Percentiles rank a stretch among this genome's conserved stretches.
Conservation (phyloP, 2,888 invertebrate species). For the Epinotia bilunana region DNA sequence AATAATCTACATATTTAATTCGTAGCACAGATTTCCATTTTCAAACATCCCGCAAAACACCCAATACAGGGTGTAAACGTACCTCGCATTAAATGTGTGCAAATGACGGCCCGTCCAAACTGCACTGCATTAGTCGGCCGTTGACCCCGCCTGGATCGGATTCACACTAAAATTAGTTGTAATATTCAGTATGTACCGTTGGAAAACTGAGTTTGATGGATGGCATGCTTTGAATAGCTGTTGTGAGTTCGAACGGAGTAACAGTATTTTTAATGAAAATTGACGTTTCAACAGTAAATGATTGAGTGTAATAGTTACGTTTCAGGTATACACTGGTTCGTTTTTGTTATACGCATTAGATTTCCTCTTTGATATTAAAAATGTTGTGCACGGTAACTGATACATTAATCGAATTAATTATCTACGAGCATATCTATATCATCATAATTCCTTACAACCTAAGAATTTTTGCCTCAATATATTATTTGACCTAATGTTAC, state of each 20-base stretch:
- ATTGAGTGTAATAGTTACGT: background rate
- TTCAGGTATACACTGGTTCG: no score
- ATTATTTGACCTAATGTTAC: no score
- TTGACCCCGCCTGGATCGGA: slow-evolving; percentile 24
- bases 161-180: slow-evolving; percentile 35
- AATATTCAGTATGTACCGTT: slow-evolving; percentile 21
- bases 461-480: no score
- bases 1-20: no score
- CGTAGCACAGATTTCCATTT: no score
- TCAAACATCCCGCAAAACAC: background rate
- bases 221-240: slow-evolving; percentile 14
- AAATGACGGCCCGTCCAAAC: slow-evolving; percentile 18
- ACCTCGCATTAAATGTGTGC: slow-evolving; percentile 23
- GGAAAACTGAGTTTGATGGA: slow-evolving; percentile 23
- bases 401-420: no score
- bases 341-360: no score
- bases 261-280: slow-evolving; percentile 14
- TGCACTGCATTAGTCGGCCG: slow-evolving; percentile 36
- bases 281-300: slow-evolving; percentile 19
- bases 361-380: no score
- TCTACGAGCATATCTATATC: no score
- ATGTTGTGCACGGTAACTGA: no score
- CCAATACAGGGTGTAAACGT: background rate
- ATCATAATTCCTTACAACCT: no score
- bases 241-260: slow-evolving; percentile 6